Conservation (phyloP, 2,113 vertebrate genomes). For the Thalassarche chlororhynchos region DNA sequence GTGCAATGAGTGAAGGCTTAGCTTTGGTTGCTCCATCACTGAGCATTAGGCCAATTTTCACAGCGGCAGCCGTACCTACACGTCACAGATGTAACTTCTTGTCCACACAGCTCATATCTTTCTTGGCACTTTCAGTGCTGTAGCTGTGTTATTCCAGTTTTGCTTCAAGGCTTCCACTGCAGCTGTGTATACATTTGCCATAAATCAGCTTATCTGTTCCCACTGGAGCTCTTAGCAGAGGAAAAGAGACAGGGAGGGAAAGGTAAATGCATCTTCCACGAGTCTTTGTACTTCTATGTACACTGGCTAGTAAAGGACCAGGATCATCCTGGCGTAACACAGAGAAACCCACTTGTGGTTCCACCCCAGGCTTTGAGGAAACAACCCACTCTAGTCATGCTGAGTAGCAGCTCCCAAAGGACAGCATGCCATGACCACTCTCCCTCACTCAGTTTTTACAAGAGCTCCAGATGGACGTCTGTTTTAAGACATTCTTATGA, state of each 20-base stretch:
- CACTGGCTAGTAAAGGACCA: background rate
- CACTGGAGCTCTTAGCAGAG: background rate
- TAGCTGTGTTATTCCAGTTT: conserved; percentile 7
- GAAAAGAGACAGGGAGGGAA: background rate
- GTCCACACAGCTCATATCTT: background rate
- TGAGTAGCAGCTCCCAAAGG: background rate
- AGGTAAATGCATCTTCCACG: background rate
- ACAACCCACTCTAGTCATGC: background rate
- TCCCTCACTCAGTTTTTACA: background rate
- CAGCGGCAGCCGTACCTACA: background rate
- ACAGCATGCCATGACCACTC: background rate
- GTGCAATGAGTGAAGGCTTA: background rate
- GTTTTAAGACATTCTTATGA: background rate
- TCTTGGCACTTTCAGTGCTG: background rate
- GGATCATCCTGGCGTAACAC: background rate
- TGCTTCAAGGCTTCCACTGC: conserved; percentile 33
- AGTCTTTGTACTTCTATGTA: background rate
- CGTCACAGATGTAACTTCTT: background rate
- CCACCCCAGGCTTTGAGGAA: background rate
- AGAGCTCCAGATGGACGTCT: background rate
- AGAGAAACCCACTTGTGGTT: background rate
- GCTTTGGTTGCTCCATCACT: background rate
- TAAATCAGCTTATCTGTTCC: conserved; percentile 42
- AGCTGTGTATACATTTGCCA: conserved; percentile 23
- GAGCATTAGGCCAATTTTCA: background rate